Evolutionary conservation across 2,888 invertebrate species (phyloP), one percentile per base, ranked within the genome.

Genomic region (Agelastica alni): DNA sequence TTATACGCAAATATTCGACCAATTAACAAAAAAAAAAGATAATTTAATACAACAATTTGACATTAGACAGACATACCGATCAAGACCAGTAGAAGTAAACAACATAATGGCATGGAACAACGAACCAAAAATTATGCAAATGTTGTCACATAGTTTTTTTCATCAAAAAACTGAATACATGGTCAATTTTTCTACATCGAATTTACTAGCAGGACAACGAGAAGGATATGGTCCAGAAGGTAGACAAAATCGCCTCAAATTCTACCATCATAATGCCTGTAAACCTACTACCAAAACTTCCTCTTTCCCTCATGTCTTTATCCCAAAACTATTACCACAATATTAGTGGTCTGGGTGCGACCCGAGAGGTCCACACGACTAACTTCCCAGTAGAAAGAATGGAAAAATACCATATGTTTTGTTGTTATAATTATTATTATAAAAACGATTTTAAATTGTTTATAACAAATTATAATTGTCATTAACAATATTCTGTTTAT

Each of bases 61-160:
- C 39, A 37, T 45, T 6, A 4, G 16, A 9, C n/a, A n/a, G 43
- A 51, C 6, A 14, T 53, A 12, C 45, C 51, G 26, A 63, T 60
- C 3, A 63, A 64, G 37, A 69, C 67, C 55, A 56, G 74, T 9
- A 18, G 56, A 7, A 66, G 75, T 1, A 69, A 68, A 2, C 66
- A 75, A 47, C n/a, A 39, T 77, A 7, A 47, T 75, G 20, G 71
- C 77, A 1, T 84, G 83, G 83, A 84, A 82, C 61, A 83, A 83
- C 57, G 80, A 77, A 46, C 62, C 71, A 26, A 60, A 70, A 2
- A 68, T 73, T 1, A 72, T 78, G 0, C 72, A 78, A 22, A 79
- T 83, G 67, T 77, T 83, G 75, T 77, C 78, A 53, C 81, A 82
- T 61, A 74, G 77, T 53, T 83, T 77, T 61, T 70, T 73, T 17